Base-by-base conservation (phyloP, 2,797 vertebrate genomes). In the Sebastes minor region DNA sequence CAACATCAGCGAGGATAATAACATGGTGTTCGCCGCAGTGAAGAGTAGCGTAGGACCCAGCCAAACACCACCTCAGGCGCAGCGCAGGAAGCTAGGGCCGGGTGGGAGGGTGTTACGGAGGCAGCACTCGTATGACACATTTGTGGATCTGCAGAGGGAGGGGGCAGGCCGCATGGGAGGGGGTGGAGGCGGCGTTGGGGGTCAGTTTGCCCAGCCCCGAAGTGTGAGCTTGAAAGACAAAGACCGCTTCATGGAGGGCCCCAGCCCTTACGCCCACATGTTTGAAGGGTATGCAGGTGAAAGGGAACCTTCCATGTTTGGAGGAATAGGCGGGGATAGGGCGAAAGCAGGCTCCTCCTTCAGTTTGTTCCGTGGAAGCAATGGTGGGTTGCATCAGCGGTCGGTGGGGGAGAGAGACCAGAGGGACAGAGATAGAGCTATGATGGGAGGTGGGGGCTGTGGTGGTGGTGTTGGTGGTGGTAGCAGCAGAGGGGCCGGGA, bases 181-280 rank as follows among this genome's bases (percentile, higher is more conserved):
- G 83, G 87, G 25, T 1, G 89, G 92, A 0, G 89, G 90, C 4
- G 96, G 96, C 1, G 72, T 91, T 61, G 91, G 92, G 1, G 93
- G 92, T 4, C 91, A 95, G 90, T 88, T 93, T 76, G 88, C 85
- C 72, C 94, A 98, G 83, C 98, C 99, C 2, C 96, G 98, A 80
- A 99, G 99, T 27, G 98, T 99, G 86, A 99, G 98, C 94, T 95
- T 99, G 90, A 99, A 99, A 95, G 99, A 99, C 95, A 99, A 97
- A 94, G 98, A 99, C 87, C 98, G 99, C 65, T 99, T 97, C 94
- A 94, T 97, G 94, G 99, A 99, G 77, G 98, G 99, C 75, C 83
- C 92, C 38, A 99, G 98, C 91, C 98, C 95, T 80, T 99, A 99
- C 6, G 97, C 99, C 88, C 98, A 99, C 89, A 97, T 99, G 97